These are phyloP conservation scores for Pica pica DNA, from an alignment of 2,113 vertebrate species.

Conservation along the genomic window DNA sequence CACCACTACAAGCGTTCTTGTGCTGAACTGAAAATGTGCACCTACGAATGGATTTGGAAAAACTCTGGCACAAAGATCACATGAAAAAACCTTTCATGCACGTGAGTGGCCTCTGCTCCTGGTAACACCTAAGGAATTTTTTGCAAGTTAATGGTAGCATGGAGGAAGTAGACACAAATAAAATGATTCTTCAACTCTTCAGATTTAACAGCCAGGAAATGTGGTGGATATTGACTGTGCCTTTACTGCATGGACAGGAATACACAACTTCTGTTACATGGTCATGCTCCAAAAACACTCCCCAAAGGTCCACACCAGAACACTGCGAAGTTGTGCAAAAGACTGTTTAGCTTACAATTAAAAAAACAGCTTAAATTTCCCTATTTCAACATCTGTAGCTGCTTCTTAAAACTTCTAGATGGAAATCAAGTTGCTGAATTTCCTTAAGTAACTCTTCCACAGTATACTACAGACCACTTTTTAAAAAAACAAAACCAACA, in stretches of 20 bases:
- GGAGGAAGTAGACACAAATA: neutral
- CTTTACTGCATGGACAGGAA: neutral
- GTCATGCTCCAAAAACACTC: neutral
- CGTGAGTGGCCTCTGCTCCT: neutral
- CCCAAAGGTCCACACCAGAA: neutral
- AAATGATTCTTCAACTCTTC: neutral
- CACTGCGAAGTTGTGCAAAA: neutral
- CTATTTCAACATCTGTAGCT: neutral
- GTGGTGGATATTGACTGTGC: neutral
- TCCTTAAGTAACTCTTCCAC: neutral
- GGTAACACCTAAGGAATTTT: neutral
- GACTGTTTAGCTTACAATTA: neutral
- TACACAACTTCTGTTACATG: rapidly evolving
- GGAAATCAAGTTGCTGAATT: neutral
- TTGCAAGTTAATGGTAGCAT: neutral
- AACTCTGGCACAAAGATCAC: neutral
- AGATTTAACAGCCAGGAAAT: neutral
- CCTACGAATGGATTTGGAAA: neutral
- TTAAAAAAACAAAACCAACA: neutral
- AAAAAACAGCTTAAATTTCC: neutral
- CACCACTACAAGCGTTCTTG: neutral
- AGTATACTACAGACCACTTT: neutral
- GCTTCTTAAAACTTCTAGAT: neutral
- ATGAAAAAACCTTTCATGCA: neutral
- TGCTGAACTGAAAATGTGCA: neutral